Base-by-base conservation (phyloP, 2,113 vertebrate genomes). In the Cygnus atratus region DNA sequence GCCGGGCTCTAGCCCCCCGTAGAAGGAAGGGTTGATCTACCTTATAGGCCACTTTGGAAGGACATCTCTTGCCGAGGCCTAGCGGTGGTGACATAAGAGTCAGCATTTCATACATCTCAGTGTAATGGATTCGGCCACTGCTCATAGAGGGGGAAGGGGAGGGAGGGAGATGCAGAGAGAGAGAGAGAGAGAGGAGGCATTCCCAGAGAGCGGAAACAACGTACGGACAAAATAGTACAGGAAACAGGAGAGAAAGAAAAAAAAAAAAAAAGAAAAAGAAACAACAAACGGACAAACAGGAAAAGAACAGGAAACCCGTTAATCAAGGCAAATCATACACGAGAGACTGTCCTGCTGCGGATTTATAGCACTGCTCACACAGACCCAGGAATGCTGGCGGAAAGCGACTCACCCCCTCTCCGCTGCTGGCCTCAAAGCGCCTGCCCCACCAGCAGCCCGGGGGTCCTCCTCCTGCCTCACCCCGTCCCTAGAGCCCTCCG, bases 61-160 rank as follows among this genome's bases (percentile, higher is more conserved):
- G 99, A 98, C 99, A 99, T 99, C 99, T 99, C 98, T 99, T 99
- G 98, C 99, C 99, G 98, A 99, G 99, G 98, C 99, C 99, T 98
- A 99, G 99, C 95, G 99, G 99, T 97, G 99, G 99, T 96, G 99
- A 99, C 99, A 99, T 99, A 99, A 99, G 99, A 98, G 99, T 99
- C 99, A 99, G 99, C 99, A 99, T 99, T 98, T 99, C 99, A 99
- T 99, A 99, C 99, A 99, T 99, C 98, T 99, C 99, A 99, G 98
- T 99, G 98, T 99, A 99, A 99, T 99, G 99, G 98, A 99, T 99
- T 98, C 99, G 99, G 98, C 99, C 99, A 98, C 99, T 99, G 98
- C 97, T 98, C 98, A 98, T 98, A 98, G 94, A 97, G 92, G 97
- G 97, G 98, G 93, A 89, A 96, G 96, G 93, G 95, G 80, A 94